A percentile compares a stretch with the other conserved stretches of the same genome.
Conservation (phyloP, 1,140 invertebrate species). For the Solenopsis invicta region DNA sequence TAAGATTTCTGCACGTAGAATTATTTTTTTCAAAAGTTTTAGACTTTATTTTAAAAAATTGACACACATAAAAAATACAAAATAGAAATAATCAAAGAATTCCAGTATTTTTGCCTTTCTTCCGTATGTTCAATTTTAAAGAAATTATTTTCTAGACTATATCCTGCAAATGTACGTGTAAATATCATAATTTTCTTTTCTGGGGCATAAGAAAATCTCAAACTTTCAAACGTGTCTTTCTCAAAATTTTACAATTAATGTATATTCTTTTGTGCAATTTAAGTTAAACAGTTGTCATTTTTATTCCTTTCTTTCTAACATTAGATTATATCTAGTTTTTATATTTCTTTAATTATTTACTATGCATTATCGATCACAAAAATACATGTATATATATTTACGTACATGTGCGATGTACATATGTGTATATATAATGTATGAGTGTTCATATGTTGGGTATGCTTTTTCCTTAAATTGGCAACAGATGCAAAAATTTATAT, state of each 20-base stretch:
- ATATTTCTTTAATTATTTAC: neutral
- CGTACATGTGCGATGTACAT: neutral
- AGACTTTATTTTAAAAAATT: neutral
- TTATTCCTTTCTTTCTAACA: neutral
- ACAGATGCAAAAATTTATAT: too few species aligned
- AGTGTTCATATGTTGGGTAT: neutral
- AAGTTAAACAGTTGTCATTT: neutral
- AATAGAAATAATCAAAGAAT: conserved; percentile 2
- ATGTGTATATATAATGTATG: neutral
- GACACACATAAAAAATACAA: neutral
- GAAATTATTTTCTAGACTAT: neutral
- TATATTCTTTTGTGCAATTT: neutral
- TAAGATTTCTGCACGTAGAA: neutral
- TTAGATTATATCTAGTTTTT: neutral
- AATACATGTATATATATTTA: neutral
- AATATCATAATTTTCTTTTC: neutral
- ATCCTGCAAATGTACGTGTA: neutral
- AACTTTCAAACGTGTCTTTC: neutral
- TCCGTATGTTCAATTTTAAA: conserved; percentile 1
- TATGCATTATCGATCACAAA: neutral
- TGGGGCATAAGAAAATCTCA: neutral
- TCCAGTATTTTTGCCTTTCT: neutral
- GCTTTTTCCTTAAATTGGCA: too few species aligned
- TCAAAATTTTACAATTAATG: neutral
- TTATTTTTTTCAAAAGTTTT: neutral